Base-by-base conservation (phyloP, 1,140 invertebrate genomes). In the Drosophila teissieri region DNA sequence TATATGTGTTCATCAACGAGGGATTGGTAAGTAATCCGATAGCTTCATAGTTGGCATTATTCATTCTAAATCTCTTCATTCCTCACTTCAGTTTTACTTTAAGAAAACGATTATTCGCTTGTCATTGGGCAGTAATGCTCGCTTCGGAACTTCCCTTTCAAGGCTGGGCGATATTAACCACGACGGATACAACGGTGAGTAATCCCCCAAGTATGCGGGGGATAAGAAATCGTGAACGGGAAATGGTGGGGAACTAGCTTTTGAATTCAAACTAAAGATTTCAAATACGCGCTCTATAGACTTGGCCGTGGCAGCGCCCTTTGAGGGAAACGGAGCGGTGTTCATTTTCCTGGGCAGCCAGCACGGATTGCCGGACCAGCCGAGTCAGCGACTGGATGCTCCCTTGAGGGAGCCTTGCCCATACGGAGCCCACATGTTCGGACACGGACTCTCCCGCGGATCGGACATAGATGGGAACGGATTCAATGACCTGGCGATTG, bases 251-350 rank as follows among this genome's bases (percentile, higher is more conserved):
- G 19, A 19, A 19, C 19, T 2, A 19, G 19, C 19, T 19, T 19
- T 19, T 19, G 19, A 1, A 19, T 19, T 19, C 19, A 19, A 19
- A 19, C 19, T 19, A 19, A 19, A 19, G 19, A 19, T 19, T 19
- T 19, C 19, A 19, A 19, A 19, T 19, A 19, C 19, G 19, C 19
- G 19, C 19, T 19, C 19, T 2, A 19, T 19, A 94, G 95, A 96
- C 84, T 85, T 96, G 39, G 95, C 95, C 10, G 93, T 96, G 17
- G 94, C 95, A 22, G 95, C 95, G 10, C 95, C 95, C 0, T 96
- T 95, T 91, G 95, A 95, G 67, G 91, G 80, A n/a, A 90, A 93
- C 49, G 95, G 95, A 10, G 94, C 94, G 0, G 94, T 96, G 5
- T 96, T 95, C 57, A 94, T 96, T 58, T 96, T 95, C 63, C 93